Conservation (phyloP, 1,140 invertebrate species). For the Camponotus vicinus region DNA sequence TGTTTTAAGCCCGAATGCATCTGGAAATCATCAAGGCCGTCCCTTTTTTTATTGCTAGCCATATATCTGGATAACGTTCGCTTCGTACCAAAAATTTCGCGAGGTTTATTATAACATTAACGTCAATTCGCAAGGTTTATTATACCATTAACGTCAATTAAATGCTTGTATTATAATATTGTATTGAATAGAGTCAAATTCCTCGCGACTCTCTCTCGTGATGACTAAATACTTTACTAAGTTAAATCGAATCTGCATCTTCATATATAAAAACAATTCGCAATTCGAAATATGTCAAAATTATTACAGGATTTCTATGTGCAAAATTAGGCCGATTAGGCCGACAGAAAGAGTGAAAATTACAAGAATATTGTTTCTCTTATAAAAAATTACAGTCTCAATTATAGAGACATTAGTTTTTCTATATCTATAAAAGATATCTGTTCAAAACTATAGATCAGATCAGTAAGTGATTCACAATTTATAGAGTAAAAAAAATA, state of each 20-base stretch:
- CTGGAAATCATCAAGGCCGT: not conserved
- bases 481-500: constrained; percentile 28
- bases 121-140: constrained; percentile 11
- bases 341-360: not conserved
- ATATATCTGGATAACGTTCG: constrained; percentile 13
- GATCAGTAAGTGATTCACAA: not conserved
- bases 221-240: not conserved
- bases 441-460: constrained; percentile 18
- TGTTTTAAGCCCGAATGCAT: constrained; percentile 1
- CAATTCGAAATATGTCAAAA: constrained; percentile 33
- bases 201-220: too few relatives aligned
- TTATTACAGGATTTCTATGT: not conserved
- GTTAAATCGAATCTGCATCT: constrained; percentile 5
- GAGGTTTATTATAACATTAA: not conserved
- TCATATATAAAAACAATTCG: constrained; percentile 33
- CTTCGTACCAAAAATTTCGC: constrained; percentile 19
- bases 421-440: constrained; percentile 54
- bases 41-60: not conserved
- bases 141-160: constrained; percentile 15
- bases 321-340: constrained; percentile 38
- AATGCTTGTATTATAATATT: constrained; percentile 21
- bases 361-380: constrained; percentile 26
- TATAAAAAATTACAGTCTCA: constrained; percentile 27
- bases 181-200: not conserved
- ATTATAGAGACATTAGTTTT: constrained; percentile 18